Conservation (phyloP, 2,888 invertebrate genomes). For the Eumerus sabulonum region DNA sequence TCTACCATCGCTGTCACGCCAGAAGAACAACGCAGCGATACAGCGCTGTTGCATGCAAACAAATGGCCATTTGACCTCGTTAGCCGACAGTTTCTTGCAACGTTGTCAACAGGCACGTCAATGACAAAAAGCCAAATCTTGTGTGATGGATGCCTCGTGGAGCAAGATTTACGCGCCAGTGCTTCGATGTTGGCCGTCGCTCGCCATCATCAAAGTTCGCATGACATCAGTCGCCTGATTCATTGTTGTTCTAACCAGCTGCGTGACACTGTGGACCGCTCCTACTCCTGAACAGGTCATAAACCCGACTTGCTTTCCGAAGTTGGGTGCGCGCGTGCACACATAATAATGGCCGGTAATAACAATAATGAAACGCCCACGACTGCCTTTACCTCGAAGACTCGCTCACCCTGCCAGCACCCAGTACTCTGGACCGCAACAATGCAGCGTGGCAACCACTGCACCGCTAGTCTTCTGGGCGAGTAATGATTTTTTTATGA, state of each 20-base stretch:
- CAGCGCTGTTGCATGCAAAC: no score
- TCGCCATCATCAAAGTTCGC: no score
- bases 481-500: conserved; percentile 53
- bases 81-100: no score
- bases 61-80: no score
- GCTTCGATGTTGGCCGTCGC: neutral
- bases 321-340: conserved; percentile 65
- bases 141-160: conserved; percentile 31
- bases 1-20: no score
- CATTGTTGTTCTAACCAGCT: conserved; percentile 68
- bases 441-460: conserved; percentile 2
- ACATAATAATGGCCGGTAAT: conserved; percentile 60
- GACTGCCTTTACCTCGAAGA: conserved; percentile 44
- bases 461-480: conserved; percentile 48
- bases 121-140: neutral
- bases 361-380: conserved; percentile 67
- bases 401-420: conserved; percentile 49
- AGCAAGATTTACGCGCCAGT: conserved; percentile 49
- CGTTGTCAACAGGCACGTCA: neutral
- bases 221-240: conserved; percentile 44
- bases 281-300: conserved; percentile 64
- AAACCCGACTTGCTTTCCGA: conserved; percentile 58
- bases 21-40: no score
- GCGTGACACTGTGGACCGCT: conserved; percentile 57
- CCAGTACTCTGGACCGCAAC: conserved; percentile 38